A percentile compares a stretch with the other conserved stretches of the same genome.
Conservation (phyloP, 2,113 vertebrate species). For the Cebidichthys violaceus region DNA sequence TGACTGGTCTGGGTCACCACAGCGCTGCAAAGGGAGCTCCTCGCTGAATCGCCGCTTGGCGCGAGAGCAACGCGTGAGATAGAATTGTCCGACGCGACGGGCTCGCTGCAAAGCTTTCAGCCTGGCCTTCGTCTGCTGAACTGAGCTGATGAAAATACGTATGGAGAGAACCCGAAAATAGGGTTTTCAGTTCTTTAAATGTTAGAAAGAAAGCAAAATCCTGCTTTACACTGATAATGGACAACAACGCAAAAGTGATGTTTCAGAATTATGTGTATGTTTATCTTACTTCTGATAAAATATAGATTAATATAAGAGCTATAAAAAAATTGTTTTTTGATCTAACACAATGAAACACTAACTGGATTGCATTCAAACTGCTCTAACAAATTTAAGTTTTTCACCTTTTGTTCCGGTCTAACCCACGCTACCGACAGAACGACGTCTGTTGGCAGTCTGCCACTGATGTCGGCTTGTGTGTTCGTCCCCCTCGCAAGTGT, state of each 20-base stretch:
- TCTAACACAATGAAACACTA: conserved; percentile 47
- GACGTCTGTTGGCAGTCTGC: conserved; percentile 38
- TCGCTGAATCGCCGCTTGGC: conserved; percentile 1
- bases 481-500: conserved; percentile 36
- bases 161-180: not conserved
- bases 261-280: conserved; percentile 58
- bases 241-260: conserved; percentile 48
- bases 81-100: conserved; percentile 6
- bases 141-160: conserved; percentile 22
- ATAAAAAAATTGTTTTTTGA: conserved; percentile 57
- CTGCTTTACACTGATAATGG: conserved; percentile 52
- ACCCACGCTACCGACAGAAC: conserved; percentile 15
- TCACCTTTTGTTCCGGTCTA: conserved; percentile 16
- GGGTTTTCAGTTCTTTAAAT: conserved; percentile 14
- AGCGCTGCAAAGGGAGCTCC: conserved; percentile 26
- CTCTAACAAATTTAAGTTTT: conserved; percentile 40
- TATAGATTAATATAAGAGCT: conserved; percentile 71
- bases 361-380: conserved; percentile 41
- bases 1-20: conserved; percentile 22
- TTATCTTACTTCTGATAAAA: conserved; percentile 62
- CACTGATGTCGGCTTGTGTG: conserved; percentile 37
- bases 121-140: conserved; percentile 27
- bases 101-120: not conserved
- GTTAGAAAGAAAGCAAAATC: conserved; percentile 36
- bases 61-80: conserved; percentile 26